Evolutionary conservation across 1,140 invertebrate genomes (phyloP), one percentile per base, ranked within the genome.

Genomic region (Zophobas atratus): DNA sequence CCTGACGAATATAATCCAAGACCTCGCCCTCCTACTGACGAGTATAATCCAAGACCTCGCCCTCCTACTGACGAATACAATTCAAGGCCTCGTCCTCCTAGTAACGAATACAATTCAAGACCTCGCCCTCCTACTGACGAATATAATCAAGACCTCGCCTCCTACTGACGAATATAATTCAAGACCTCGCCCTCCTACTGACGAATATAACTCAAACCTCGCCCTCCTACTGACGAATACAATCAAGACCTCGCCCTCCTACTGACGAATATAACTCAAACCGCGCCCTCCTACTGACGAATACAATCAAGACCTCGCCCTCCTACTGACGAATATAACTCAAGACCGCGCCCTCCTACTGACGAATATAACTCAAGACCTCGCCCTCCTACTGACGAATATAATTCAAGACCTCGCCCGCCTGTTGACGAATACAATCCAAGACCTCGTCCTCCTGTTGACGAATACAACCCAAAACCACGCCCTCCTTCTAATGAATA

Each of bases 311-410:
- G 49, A 51, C 49, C 49, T 4, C 2, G 2, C 2, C 49, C 4
- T 51, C 49, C 49, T 2, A 51, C 2, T 20, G n/a, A 2, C 20
- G 49, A 51, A 2, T 51, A 46, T 46, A 46, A 46, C 6, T 8
- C 6, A 5, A 4, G 49, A 51, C 70, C 8, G 34, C n/a, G 20
- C 49, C 38, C 35, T 71, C 38, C 46, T n/a, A 6, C 8, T 51
- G 70, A 36, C 8, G 43, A 72, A 34, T 49, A 53, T 20, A 33
- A 36, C 2, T 20, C 35, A 46, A 51, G 43, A 72, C 43, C 46
- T n/a, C 6, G 1, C 33, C 70, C 46, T 51, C 70, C 70, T 6
- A 49, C 5, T 72, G 46, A 51, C 35, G 41, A 39, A 4, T 63
- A 63, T 20, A 32, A 39, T 34, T 33, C 5, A 6, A 63, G 41